These are phyloP conservation scores for Scaptomyza parva DNA, from an alignment of 2,888 invertebrate species.

Conservation along the genomic window DNA sequence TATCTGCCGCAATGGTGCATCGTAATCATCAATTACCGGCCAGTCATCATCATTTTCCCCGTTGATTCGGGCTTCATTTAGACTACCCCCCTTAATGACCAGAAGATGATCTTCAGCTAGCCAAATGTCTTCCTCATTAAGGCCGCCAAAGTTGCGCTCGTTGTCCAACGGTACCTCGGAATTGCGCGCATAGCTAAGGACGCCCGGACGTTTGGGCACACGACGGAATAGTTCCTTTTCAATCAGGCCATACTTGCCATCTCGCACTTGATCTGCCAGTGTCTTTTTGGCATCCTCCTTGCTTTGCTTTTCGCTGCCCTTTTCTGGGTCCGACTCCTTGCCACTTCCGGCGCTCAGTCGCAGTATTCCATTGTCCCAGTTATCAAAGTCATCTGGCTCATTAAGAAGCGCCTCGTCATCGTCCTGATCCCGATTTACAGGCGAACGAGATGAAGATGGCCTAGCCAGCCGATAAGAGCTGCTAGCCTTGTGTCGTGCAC, in stretches of 20 bases:
- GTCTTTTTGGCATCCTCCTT: constrained; percentile 92
- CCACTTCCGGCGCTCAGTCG: constrained; percentile 90
- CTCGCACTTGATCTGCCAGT: constrained; percentile 94
- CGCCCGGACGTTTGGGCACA: constrained; percentile 90
- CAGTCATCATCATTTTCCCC: constrained; percentile 87
- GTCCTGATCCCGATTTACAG: constrained; percentile 55
- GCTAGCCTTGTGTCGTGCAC: constrained; percentile 68
- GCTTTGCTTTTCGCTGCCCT: constrained; percentile 67
- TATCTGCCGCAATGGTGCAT: constrained; percentile 93
- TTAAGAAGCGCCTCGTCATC: constrained; percentile 83
- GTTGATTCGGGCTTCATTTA: constrained; percentile 83
- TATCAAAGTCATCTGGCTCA: constrained; percentile 83
- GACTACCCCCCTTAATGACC: constrained; percentile 92
- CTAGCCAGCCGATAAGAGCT: constrained; percentile 70
- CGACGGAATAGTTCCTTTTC: constrained; percentile 92
- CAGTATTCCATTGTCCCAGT: constrained; percentile 89
- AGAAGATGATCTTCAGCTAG: constrained; percentile 94
- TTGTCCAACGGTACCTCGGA: constrained; percentile 93
- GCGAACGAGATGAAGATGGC: constrained; percentile 16
- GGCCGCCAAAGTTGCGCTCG: constrained; percentile 91
- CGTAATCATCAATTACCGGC: constrained; percentile 94
- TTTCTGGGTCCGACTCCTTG: constrained; percentile 84
- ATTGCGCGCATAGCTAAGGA: constrained; percentile 92
- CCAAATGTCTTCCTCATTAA: constrained; percentile 95
- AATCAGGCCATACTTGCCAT: constrained; percentile 95